Evolutionary conservation across 2,797 vertebrate genomes (phyloP).

Genomic region (Rhinella marina): DNA sequence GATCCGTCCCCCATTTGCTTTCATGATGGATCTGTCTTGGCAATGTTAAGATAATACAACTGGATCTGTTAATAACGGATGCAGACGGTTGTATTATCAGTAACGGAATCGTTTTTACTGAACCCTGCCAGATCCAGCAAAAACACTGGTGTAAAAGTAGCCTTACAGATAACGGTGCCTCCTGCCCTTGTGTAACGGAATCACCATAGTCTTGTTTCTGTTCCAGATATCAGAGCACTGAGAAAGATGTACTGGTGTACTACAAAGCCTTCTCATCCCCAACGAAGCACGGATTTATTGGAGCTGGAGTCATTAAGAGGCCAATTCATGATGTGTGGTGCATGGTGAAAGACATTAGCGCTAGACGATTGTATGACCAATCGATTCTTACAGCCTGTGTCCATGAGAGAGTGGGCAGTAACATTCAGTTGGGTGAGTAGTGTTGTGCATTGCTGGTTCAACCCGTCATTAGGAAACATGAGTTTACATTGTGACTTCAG

Average conservation of each 20-base stretch:
- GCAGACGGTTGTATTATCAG: too few species aligned
- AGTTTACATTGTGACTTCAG: too few species aligned
- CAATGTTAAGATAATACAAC: too few species aligned
- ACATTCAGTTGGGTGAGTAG: conserved; percentile 88
- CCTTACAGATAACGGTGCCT: not conserved
- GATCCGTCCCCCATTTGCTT: too few species aligned
- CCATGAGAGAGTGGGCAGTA: conserved; percentile 85
- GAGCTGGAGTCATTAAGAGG: conserved; percentile 83
- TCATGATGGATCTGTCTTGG: too few species aligned
- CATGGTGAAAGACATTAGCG: conserved; percentile 85
- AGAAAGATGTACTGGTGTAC: conserved; percentile 86
- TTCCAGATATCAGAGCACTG: conserved; percentile 85
- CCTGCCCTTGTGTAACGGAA: not conserved
- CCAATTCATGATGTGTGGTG: conserved; percentile 84
- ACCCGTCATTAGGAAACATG: not conserved
- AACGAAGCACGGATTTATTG: conserved; percentile 89
- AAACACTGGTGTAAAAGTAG: too few species aligned
- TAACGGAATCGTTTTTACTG: too few species aligned
- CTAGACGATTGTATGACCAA: conserved; percentile 85
- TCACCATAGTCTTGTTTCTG: not conserved
- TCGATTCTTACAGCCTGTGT: conserved; percentile 84
- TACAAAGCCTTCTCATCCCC: conserved; percentile 85
- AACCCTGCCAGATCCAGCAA: too few species aligned
- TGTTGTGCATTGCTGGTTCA: not conserved
- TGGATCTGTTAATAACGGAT: too few species aligned